Evolutionary conservation across 1,140 invertebrate genomes (phyloP).

Genomic region (Sycobia sp.): DNA sequence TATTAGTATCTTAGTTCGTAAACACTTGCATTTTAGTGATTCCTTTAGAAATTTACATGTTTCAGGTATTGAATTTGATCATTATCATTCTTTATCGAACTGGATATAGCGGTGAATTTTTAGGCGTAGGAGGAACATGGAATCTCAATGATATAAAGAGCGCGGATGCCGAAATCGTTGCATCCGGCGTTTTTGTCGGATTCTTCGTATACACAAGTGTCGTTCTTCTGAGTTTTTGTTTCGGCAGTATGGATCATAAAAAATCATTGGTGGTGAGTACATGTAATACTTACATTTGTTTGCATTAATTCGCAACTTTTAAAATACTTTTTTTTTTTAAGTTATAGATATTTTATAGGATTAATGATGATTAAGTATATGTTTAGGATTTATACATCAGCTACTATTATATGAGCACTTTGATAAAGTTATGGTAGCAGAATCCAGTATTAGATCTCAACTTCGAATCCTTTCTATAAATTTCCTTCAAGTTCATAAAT

Average conservation of each 20-base stretch:
- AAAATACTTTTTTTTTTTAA: too few species aligned
- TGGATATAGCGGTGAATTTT: slow-evolving; percentile 79
- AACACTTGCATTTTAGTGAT: too few species aligned
- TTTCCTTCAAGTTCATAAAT: too few species aligned
- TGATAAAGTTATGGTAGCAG: neutral
- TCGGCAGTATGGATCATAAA: slow-evolving; percentile 77
- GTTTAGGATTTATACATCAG: too few species aligned
- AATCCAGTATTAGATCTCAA: too few species aligned
- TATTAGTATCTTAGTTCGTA: too few species aligned
- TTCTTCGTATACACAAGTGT: slow-evolving; percentile 81
- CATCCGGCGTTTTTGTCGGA: slow-evolving; percentile 82
- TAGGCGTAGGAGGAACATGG: slow-evolving; percentile 85
- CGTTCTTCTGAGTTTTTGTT: slow-evolving; percentile 72
- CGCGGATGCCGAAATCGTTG: slow-evolving; percentile 82
- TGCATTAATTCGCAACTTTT: too few species aligned
- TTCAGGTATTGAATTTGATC: slow-evolving; percentile 79
- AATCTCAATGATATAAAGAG: slow-evolving; percentile 85
- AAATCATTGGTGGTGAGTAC: slow-evolving; percentile 65
- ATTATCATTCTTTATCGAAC: slow-evolving; percentile 80
- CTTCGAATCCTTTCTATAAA: too few species aligned
- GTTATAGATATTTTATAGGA: too few species aligned
- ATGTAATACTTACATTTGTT: too few species aligned
- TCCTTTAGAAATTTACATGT: slow-evolving; percentile 31
- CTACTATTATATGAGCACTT: slow-evolving; percentile 1
- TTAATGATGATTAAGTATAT: too few species aligned